A percentile compares a stretch with the other conserved stretches of the same genome.
These are phyloP conservation scores for Amblyteles armatorius DNA, from an alignment of 2,888 invertebrate species.

Conservation along the genomic window DNA sequence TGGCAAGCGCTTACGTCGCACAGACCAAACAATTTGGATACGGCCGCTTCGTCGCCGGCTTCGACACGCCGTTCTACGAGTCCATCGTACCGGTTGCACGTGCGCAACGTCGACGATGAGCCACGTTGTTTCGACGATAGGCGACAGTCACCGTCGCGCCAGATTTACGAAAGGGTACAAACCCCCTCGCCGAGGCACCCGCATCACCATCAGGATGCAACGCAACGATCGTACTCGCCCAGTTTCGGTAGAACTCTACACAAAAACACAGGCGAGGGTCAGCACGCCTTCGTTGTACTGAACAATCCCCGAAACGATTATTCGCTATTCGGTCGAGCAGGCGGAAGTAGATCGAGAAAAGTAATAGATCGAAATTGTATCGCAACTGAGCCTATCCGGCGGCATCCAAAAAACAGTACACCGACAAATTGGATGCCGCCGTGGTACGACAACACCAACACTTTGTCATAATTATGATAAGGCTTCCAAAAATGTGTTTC, in stretches of 20 bases:
- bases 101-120: constrained; percentile 82
- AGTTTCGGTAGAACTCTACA: constrained; percentile 76
- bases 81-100: constrained; percentile 83
- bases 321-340: constrained; percentile 29
- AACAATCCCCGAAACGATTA: constrained; percentile 69
- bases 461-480: constrained; percentile 68
- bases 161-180: constrained; percentile 72
- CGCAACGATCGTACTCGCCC: constrained; percentile 79
- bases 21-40: constrained; percentile 73
- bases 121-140: constrained; percentile 75
- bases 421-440: constrained; percentile 85
- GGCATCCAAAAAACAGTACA: constrained; percentile 79
- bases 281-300: constrained; percentile 79
- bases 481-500: not conserved
- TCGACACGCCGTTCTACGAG: constrained; percentile 83
- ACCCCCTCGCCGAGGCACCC: constrained; percentile 72
- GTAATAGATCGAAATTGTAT: constrained; percentile 79
- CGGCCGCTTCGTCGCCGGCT: constrained; percentile 67
- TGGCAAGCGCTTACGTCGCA: constrained; percentile 48
- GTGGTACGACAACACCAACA: constrained; percentile 83
- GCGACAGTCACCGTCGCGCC: constrained; percentile 73
- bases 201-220: constrained; percentile 62
- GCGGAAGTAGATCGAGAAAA: constrained; percentile 57
- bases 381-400: constrained; percentile 60
- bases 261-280: constrained; percentile 67